Percentiles rank a stretch among this genome's conserved stretches.
phyloP scores from a whole-genome alignment of 2,797 vertebrate genomes.

The Threskiornis aethiopicus region DNA sequence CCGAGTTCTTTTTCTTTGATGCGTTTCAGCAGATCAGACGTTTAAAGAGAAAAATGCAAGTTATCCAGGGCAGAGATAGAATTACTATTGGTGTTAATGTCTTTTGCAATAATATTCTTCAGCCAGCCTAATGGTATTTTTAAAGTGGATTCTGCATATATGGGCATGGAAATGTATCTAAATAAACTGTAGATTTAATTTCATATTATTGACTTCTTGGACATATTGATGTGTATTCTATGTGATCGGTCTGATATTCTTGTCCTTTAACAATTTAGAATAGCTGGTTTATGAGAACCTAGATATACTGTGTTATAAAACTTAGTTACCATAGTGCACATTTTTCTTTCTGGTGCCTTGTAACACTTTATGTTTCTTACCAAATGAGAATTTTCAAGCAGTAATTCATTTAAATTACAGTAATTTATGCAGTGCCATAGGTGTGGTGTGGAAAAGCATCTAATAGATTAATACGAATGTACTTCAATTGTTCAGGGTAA shows the following conservation, averaged over 20 bases:
- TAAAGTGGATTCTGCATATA: constrained; percentile 11
- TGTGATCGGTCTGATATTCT: background rate
- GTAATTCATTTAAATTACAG: constrained; percentile 61
- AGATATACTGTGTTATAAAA: background rate
- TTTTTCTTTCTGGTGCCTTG: background rate
- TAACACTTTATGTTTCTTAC: background rate
- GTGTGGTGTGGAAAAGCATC: constrained; percentile 50
- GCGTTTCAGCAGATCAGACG: background rate
- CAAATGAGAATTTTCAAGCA: constrained; percentile 40
- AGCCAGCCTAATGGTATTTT: constrained; percentile 10
- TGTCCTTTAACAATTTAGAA: constrained; percentile 17
- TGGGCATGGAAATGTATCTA: constrained; percentile 7
- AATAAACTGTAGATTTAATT: constrained; percentile 54
- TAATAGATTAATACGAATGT: constrained; percentile 39
- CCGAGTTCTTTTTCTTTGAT: background rate
- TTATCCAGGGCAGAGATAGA: background rate
- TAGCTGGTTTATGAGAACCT: constrained; percentile 16
- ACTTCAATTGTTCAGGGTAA: constrained; percentile 23
- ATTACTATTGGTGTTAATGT: constrained; percentile 11
- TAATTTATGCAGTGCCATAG: constrained; percentile 61
- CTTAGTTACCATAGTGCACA: background rate
- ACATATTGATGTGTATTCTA: constrained; percentile 1
- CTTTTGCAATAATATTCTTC: constrained; percentile 23
- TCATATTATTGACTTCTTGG: constrained; percentile 10
- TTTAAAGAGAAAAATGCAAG: background rate